Evolutionary conservation across 2,797 vertebrate species (phyloP).

Genomic region (Lacerta viridis): DNA sequence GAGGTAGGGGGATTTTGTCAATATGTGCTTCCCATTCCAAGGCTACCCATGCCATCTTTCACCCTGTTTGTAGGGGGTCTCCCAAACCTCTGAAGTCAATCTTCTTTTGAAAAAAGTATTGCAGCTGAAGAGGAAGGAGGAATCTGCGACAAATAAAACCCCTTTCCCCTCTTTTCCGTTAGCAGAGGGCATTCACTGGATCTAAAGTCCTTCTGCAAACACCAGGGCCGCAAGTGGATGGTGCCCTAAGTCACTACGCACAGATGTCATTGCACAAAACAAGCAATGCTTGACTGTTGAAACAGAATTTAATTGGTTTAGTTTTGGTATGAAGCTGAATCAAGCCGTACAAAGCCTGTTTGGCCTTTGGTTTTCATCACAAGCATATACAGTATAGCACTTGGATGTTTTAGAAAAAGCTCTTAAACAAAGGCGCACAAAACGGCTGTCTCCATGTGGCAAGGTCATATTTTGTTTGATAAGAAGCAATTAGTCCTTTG

Average conservation of each 20-base stretch:
- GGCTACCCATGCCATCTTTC: too few relatives aligned
- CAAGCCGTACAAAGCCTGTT: not conserved
- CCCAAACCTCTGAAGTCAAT: too few relatives aligned
- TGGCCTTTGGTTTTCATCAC: not conserved
- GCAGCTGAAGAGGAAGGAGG: too few relatives aligned
- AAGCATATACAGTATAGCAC: not conserved
- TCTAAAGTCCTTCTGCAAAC: too few relatives aligned
- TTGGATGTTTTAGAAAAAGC: not conserved
- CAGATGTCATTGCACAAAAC: not conserved
- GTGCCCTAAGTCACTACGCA: not conserved
- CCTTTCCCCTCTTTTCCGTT: too few relatives aligned
- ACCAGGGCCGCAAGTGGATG: too few relatives aligned
- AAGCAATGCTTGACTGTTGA: not conserved
- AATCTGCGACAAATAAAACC: too few relatives aligned
- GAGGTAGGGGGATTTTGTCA: too few relatives aligned
- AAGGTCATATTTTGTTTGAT: not conserved
- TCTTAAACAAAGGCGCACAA: not conserved
- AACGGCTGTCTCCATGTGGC: not conserved
- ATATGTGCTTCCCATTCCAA: too few relatives aligned
- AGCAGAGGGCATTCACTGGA: too few relatives aligned
- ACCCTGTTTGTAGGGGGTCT: too few relatives aligned
- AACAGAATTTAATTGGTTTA: not conserved
- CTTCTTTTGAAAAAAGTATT: too few relatives aligned
- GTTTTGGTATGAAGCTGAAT: not conserved
- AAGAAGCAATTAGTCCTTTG: not conserved